Percentiles rank a stretch among this genome's conserved stretches.
phyloP scores from a whole-genome alignment of 2,888 invertebrate species.

The Therioaphis trifolii region DNA sequence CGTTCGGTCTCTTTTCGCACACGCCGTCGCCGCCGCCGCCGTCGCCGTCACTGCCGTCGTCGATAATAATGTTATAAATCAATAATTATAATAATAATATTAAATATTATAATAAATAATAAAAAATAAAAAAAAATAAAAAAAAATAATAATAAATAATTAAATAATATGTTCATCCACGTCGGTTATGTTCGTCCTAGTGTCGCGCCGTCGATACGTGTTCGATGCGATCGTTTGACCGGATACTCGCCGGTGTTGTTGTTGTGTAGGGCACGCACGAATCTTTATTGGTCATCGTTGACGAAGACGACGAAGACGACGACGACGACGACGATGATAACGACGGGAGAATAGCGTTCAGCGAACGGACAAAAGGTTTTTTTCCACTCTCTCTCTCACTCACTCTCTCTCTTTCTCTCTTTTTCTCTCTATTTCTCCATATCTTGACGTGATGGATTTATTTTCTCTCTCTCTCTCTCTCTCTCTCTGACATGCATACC shows the following conservation, averaged over 20 bases:
- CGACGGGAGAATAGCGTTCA: slow-evolving; percentile 28
- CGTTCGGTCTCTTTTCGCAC: neutral
- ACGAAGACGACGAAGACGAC: neutral
- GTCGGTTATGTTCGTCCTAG: neutral
- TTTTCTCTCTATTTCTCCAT: neutral
- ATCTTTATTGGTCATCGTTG: slow-evolving; percentile 5
- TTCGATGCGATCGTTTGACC: neutral
- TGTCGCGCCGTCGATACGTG: neutral
- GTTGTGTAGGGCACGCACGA: neutral
- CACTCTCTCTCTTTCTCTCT: neutral
- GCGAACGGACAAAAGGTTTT: slow-evolving; percentile 13
- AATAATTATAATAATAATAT: neutral
- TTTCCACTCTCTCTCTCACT: neutral
- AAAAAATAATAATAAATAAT: no score
- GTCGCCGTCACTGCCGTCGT: neutral
- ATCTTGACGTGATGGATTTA: neutral
- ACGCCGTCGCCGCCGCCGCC: neutral
- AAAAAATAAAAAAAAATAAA: no score
- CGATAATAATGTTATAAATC: no score
- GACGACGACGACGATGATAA: neutral
- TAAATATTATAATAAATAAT: no score
- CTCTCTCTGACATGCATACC: no score
- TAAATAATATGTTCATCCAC: slow-evolving; percentile 10
- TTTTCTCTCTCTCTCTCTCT: neutral
- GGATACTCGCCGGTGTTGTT: neutral